These are phyloP conservation scores for Chlorodrepanis virens DNA, from an alignment of 2,113 vertebrate species.

Conservation along the genomic window DNA sequence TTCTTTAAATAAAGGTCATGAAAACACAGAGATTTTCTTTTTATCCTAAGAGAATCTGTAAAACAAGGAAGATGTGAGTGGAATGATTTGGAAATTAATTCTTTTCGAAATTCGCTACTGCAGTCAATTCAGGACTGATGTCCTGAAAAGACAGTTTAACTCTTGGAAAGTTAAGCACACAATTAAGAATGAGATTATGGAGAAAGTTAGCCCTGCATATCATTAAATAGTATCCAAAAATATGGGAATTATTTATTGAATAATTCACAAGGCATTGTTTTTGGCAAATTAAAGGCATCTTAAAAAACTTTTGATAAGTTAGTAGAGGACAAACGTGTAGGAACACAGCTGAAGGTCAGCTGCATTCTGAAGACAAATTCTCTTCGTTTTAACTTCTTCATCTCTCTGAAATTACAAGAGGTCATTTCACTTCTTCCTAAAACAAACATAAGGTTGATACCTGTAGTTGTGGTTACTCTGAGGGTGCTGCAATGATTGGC, in stretches of 20 bases:
- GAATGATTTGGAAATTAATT: background rate
- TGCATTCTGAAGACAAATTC: background rate
- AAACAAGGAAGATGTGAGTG: background rate
- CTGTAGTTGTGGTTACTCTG: background rate
- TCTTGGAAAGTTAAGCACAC: background rate
- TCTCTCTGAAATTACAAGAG: background rate
- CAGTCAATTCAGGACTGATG: background rate
- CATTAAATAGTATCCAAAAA: background rate
- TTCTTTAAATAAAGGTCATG: constrained; percentile 38
- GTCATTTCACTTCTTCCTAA: background rate
- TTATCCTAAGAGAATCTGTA: background rate
- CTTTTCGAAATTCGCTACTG: background rate
- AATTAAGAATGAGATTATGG: background rate
- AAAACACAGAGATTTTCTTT: background rate
- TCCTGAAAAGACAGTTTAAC: background rate
- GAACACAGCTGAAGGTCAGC: background rate
- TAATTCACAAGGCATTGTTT: background rate
- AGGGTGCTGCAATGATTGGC: background rate
- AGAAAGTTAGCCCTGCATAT: background rate
- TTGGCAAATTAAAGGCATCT: background rate
- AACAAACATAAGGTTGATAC: background rate
- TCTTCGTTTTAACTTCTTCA: background rate
- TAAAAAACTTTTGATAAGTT: background rate
- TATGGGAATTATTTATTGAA: background rate
- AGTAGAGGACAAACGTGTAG: background rate